Evolutionary conservation across 2,888 invertebrate species (phyloP).

Genomic region (Allolobophora icterica): DNA sequence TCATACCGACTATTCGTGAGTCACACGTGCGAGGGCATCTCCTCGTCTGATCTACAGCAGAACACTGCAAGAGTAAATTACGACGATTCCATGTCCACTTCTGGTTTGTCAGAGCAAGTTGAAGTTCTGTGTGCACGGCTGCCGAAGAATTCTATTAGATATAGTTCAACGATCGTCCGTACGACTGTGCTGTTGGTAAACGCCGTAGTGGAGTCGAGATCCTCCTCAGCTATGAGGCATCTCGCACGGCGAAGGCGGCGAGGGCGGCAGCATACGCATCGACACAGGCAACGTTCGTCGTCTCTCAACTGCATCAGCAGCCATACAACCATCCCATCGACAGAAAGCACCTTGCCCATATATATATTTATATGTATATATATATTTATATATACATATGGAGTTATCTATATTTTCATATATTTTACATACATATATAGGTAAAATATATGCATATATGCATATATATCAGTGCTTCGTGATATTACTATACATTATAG

Average conservation of each 20-base stretch:
- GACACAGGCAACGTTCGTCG: not conserved
- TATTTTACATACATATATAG: no score
- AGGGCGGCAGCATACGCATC: not conserved
- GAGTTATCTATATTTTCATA: no score
- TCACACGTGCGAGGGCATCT: not conserved
- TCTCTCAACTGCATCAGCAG: slow-evolving; percentile 2
- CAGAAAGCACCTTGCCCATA: no score
- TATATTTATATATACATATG: no score
- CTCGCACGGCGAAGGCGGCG: not conserved
- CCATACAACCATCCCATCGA: not conserved
- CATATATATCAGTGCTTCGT: no score
- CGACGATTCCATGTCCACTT: not conserved
- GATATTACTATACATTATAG: no score
- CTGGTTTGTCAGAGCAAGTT: not conserved
- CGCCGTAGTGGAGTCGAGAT: not conserved
- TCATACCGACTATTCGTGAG: not conserved
- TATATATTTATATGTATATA: no score
- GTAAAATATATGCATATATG: no score
- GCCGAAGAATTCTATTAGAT: not conserved
- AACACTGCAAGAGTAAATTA: not conserved
- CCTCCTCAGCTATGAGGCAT: not conserved
- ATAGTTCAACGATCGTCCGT: not conserved
- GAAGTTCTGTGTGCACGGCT: not conserved
- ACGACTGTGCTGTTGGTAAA: not conserved
- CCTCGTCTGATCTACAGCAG: slow-evolving; percentile 17